Evolutionary conservation across 2,797 vertebrate genomes (phyloP).

Genomic region (Propithecus deckenii): DNA sequence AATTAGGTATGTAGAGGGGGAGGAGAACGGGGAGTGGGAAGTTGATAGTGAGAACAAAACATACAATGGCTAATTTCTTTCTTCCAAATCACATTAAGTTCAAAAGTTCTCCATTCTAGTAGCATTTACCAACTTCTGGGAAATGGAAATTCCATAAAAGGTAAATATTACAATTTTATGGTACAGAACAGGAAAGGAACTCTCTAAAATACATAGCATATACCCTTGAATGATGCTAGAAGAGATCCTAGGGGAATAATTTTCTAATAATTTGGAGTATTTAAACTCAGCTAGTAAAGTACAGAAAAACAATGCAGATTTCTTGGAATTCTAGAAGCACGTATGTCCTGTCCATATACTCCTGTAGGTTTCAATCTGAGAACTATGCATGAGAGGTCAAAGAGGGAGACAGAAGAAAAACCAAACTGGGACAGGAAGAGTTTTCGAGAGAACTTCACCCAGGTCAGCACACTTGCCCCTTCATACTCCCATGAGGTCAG

Average conservation of each 20-base stretch:
- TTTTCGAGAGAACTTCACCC: not conserved
- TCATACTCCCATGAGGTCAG: not conserved
- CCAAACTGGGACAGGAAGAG: not conserved
- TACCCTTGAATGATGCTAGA: not conserved
- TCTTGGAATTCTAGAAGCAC: not conserved
- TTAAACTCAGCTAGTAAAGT: not conserved
- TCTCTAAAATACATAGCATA: not conserved
- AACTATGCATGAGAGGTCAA: not conserved
- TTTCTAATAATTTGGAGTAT: not conserved
- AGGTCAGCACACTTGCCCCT: not conserved
- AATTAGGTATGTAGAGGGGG: not conserved
- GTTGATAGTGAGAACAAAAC: not conserved
- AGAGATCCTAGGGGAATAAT: not conserved
- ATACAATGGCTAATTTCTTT: not conserved
- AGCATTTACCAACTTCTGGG: not conserved
- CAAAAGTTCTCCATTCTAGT: not conserved
- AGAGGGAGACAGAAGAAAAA: not conserved
- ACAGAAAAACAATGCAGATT: not conserved
- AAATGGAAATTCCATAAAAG: not conserved
- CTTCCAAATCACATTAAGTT: not conserved
- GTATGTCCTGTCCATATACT: not conserved
- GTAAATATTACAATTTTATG: not conserved
- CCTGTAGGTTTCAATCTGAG: conserved; percentile 13
- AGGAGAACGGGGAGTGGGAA: not conserved
- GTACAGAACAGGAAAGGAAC: not conserved